Evolutionary conservation across 1,140 invertebrate genomes (phyloP).

Genomic region (Zaprionus tsacasi): DNA sequence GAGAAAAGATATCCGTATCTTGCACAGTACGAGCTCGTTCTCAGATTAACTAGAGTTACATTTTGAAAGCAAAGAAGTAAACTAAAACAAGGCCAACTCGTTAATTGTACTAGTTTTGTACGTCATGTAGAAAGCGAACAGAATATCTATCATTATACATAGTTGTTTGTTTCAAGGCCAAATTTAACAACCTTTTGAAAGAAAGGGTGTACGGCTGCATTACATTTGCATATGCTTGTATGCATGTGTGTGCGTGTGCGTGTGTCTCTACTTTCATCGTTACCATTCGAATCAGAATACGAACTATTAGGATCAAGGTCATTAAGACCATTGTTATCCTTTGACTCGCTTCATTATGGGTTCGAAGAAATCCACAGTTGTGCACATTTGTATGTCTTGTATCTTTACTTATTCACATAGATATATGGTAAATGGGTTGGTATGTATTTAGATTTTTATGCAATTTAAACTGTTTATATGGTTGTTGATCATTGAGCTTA

Average conservation of each 20-base stretch:
- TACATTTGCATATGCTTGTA: background rate
- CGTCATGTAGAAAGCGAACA: background rate
- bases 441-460: background rate
- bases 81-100: background rate
- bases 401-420: too few relatives aligned
- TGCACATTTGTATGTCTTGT: background rate
- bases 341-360: conserved; percentile 2
- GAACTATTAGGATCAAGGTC: background rate
- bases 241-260: background rate
- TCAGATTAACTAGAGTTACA: too few relatives aligned
- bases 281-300: background rate
- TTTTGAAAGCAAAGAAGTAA: background rate
- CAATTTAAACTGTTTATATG: too few relatives aligned
- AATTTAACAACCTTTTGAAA: background rate
- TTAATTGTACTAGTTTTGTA: background rate
- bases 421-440: background rate
- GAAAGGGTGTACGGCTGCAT: background rate
- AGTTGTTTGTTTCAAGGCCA: background rate
- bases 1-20: too few relatives aligned
- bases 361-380: background rate
- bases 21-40: too few relatives aligned
- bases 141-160: background rate
- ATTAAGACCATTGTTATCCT: background rate
- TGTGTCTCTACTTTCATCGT: background rate
- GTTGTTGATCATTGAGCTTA: too few relatives aligned